Conservation (phyloP, 2,888 invertebrate genomes). For the Meganola albula region DNA sequence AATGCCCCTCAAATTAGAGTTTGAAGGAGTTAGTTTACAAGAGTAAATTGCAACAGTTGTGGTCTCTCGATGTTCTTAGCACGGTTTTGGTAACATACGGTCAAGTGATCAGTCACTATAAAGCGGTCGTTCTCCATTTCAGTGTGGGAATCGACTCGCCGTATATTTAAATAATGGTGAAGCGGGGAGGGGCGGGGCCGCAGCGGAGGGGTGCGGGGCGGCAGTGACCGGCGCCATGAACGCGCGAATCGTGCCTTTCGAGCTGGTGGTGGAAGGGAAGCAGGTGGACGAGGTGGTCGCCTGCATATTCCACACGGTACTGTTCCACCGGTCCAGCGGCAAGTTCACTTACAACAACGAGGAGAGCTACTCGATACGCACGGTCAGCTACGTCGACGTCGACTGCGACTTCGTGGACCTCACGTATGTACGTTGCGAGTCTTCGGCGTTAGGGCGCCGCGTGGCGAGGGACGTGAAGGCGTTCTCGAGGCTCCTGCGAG, state of each 20-base stretch:
- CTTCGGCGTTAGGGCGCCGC: slow-evolving; percentile 83
- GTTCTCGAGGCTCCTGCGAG: slow-evolving; percentile 87
- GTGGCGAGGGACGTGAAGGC: slow-evolving; percentile 86
- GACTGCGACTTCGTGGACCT: slow-evolving; percentile 99
- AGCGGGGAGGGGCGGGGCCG: slow-evolving; percentile 39
- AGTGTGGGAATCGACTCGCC: slow-evolving; percentile 63
- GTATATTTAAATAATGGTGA: slow-evolving; percentile 57
- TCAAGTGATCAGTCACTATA: slow-evolving; percentile 33
- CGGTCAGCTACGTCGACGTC: slow-evolving; percentile 96
- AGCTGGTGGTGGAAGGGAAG: slow-evolving; percentile 90
- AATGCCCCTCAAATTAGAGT: too few relatives aligned
- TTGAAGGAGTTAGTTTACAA: too few relatives aligned
- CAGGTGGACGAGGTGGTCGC: slow-evolving; percentile 95
- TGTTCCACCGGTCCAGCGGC: slow-evolving; percentile 93
- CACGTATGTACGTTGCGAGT: slow-evolving; percentile 97
- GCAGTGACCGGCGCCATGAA: slow-evolving; percentile 81
- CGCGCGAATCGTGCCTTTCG: slow-evolving; percentile 87
- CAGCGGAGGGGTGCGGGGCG: slow-evolving; percentile 33
- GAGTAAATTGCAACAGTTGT: too few relatives aligned
- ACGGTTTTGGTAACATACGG: too few relatives aligned
- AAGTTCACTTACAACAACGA: slow-evolving; percentile 97
- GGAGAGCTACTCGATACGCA: slow-evolving; percentile 96
- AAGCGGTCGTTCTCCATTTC: slow-evolving; percentile 68
- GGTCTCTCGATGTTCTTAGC: too few relatives aligned
- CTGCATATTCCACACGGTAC: slow-evolving; percentile 93